Evolutionary conservation across 2,797 vertebrate genomes (phyloP), one percentile per base, ranked within the genome.

Genomic region (Hoplostethus mediterraneus): DNA sequence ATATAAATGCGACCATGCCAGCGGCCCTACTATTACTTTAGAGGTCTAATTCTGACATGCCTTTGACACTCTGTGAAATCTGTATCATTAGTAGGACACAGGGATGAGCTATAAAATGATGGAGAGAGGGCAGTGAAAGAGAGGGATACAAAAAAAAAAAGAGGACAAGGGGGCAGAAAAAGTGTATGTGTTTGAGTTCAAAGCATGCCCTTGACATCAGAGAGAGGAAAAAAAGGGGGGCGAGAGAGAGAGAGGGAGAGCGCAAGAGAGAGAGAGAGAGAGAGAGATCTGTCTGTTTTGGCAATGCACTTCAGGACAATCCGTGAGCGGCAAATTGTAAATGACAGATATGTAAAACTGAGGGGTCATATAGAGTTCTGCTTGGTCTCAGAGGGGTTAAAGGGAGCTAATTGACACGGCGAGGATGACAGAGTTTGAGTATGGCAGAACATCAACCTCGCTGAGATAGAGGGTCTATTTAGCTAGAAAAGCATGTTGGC

Each of bases 161-260:
- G 71, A 85, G 49, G 60, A 75, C 52, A 70, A 67, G 16, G 16
- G 70, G 10, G 55, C 55, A 60, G 64, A 87, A 82, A 80, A 78
- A 87, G 82, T 78, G 67, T 85, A 85, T 78, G 73, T 85, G 82
- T 88, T 90, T 85, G 77, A 91, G 88, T 93, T 94, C 85, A 94
- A 94, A 94, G 90, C 72, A 21, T 91, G 92, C 77, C 92, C 92
- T 93, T 93, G 91, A 94, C 90, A 90, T 92, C 87, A 86, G 77
- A 87, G 71, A 49, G 49, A n/a, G n/a, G 1, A 48, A 33, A 45
- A 33, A 57, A 30, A 9, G 1, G 42, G 54, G 16, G 51, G 63
- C 31, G 64, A 66, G 47, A 56, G 63, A 76, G 40, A 71, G 52
- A 63, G 71, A 31, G 44, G 63, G 60, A 72, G 64, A 63, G 70